These are phyloP conservation scores for Oreochromis tanganicae DNA, from an alignment of 2,113 vertebrate genomes.

Conservation along the genomic window DNA sequence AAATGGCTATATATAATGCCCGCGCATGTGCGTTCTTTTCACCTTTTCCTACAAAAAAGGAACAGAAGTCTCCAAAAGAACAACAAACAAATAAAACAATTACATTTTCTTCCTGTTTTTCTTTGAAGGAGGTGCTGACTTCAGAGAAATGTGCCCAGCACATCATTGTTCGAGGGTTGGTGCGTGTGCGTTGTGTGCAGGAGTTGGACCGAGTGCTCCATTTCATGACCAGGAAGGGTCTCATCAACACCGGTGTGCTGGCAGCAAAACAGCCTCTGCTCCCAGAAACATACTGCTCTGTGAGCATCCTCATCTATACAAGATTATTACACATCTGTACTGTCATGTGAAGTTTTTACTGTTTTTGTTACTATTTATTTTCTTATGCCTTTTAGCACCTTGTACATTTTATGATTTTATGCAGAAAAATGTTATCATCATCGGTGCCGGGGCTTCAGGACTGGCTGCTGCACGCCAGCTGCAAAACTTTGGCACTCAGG, in stretches of 20 bases:
- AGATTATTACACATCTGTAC: background rate
- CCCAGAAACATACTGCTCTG: constrained; percentile 81
- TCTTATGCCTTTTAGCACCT: rapidly evolving
- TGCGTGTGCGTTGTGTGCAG: constrained; percentile 90
- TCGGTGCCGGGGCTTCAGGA: constrained; percentile 90
- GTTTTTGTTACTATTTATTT: background rate
- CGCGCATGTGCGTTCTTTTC: background rate
- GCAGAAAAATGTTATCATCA: constrained; percentile 86
- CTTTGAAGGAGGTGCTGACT: constrained; percentile 84
- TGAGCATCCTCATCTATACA: constrained; percentile 52
- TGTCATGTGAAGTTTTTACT: rapidly evolving
- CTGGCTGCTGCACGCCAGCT: constrained; percentile 91
- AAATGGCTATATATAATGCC: rapidly evolving
- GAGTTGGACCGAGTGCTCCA: constrained; percentile 89
- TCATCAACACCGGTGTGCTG: constrained; percentile 93
- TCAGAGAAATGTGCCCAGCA: constrained; percentile 83
- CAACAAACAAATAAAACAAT: background rate
- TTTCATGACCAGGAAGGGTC: constrained; percentile 94
- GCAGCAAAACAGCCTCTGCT: constrained; percentile 81
- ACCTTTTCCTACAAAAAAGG: background rate
- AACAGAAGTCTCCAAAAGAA: background rate
- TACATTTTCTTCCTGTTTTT: background rate
- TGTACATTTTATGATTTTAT: background rate
- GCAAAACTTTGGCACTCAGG: constrained; percentile 94
- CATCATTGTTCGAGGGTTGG: constrained; percentile 88